phyloP scores from a whole-genome alignment of 2,797 vertebrate genomes.

The Phrynocephalus guinanensis region DNA sequence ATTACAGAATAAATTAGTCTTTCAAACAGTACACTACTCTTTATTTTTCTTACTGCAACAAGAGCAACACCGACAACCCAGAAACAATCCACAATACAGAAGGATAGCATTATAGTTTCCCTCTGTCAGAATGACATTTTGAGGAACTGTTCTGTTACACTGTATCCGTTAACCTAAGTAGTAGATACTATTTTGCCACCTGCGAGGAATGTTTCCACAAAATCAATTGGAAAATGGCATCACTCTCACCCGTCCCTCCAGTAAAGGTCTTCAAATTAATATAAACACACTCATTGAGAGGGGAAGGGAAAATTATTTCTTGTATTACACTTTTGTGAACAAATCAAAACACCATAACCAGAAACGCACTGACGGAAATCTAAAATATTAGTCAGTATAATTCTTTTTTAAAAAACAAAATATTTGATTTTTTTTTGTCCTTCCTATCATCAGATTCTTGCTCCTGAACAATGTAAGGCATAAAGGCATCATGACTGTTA shows the following conservation, averaged over 20 bases:
- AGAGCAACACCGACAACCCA: background rate
- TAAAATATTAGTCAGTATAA: background rate
- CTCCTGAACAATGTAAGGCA: background rate
- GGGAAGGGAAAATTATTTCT: background rate
- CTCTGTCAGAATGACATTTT: background rate
- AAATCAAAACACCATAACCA: background rate
- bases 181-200: background rate
- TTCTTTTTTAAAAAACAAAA: background rate
- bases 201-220: background rate
- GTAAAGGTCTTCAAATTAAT: no score
- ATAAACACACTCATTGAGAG: background rate
- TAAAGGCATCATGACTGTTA: background rate
- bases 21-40: background rate
- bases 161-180: background rate
- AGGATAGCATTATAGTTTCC: background rate
- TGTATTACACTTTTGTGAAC: background rate
- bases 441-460: background rate
- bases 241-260: no score
- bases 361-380: background rate
- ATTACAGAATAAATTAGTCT: background rate
- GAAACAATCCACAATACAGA: background rate
- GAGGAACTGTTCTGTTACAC: background rate
- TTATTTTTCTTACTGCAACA: background rate
- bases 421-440: background rate
- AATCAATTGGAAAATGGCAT: background rate